phyloP scores from a whole-genome alignment of 2,888 invertebrate genomes.

The Plusia festucae region DNA sequence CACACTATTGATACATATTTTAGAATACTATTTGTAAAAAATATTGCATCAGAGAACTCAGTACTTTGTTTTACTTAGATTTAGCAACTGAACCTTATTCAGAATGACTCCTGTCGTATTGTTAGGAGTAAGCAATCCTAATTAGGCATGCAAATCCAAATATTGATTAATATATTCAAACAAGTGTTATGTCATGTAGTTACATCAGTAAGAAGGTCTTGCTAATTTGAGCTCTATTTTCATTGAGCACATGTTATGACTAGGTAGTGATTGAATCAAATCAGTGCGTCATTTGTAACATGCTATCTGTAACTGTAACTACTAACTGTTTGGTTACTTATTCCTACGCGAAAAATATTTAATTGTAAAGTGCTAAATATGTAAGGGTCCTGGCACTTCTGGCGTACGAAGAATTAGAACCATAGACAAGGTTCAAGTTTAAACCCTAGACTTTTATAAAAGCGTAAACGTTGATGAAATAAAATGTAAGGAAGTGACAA shows the following conservation, averaged over 20 bases:
- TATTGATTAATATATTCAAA: neutral
- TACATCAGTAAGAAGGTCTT: neutral
- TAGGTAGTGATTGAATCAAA: neutral
- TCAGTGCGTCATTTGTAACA: neutral
- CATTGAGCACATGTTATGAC: neutral
- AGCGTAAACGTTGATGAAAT: too few relatives aligned
- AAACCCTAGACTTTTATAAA: too few relatives aligned
- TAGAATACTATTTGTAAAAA: neutral
- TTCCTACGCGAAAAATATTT: too few relatives aligned
- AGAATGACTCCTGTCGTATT: neutral
- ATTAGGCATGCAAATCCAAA: neutral
- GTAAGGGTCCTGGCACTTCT: too few relatives aligned
- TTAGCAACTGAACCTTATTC: neutral
- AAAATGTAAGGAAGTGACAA: too few relatives aligned
- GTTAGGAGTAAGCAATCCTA: neutral
- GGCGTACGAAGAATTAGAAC: too few relatives aligned
- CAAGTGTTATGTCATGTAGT: neutral
- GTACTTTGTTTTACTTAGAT: neutral
- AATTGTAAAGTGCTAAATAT: too few relatives aligned
- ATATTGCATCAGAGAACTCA: neutral
- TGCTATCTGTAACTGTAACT: neutral
- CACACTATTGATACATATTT: neutral
- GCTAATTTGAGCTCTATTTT: neutral
- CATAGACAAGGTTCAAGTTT: too few relatives aligned
- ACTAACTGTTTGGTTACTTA: neutral